Evolutionary conservation across 2,888 invertebrate species (phyloP).

Genomic region (Crematogaster levior): DNA sequence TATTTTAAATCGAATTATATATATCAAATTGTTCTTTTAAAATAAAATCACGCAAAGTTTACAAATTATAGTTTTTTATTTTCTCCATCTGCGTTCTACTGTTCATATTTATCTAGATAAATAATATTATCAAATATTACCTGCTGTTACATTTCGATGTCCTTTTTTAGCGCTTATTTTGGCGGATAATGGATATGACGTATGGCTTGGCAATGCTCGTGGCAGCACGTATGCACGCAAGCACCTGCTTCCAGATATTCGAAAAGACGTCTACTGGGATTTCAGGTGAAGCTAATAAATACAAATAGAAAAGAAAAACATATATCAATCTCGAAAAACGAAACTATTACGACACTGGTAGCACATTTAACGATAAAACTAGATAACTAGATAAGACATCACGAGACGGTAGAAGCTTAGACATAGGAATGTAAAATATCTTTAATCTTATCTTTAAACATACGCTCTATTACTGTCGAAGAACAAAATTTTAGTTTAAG

Average conservation of each 20-base stretch:
- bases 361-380: neutral
- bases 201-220: constrained; percentile 94
- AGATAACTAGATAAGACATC: neutral
- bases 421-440: neutral
- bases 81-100: too few species aligned
- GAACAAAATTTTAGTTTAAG: too few species aligned
- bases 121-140: too few species aligned
- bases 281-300: constrained; percentile 84
- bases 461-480: neutral
- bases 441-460: constrained; percentile 27
- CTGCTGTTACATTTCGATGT: neutral
- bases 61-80: too few species aligned
- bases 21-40: too few species aligned
- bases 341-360: neutral
- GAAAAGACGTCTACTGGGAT: constrained; percentile 88
- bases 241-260: constrained; percentile 86
- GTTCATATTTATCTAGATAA: too few species aligned
- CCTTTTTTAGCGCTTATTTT: constrained; percentile 85
- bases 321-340: neutral
- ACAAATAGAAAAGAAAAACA: neutral
- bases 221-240: constrained; percentile 90
- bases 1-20: too few species aligned
- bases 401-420: neutral
- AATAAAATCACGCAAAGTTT: too few species aligned
- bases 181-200: constrained; percentile 91